Base-by-base conservation (phyloP, 2,113 vertebrate genomes). In the Mystacornis crossleyi region DNA sequence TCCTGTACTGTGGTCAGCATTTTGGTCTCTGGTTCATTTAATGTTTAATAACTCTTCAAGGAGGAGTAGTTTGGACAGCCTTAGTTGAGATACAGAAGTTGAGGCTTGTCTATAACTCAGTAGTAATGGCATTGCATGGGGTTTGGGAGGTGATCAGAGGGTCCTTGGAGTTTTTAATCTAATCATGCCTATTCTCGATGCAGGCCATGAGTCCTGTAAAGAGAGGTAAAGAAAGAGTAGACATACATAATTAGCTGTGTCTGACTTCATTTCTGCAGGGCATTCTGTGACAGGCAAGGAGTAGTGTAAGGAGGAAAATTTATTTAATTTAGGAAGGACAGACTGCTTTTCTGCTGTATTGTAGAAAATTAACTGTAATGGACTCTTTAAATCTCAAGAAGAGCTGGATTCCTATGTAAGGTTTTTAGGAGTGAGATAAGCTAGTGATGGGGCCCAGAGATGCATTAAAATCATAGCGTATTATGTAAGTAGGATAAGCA, bases 401-500 rank as follows among this genome's bases (percentile, higher is more conserved):
- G 38, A 38, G 4, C 8, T 58, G n/a, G 7, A 66, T 57, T 65
- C 36, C 42, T 62, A 0, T 50, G 13, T 82, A 65, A 54, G 6
- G 2, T 31, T 79, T 21, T 47, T 57, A 45, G 31, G 71, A 53
- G 50, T 79, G 4, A 79, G 29, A 36, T 12, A 66, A 55, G 3
- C 1, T 54, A 29, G 25, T 38, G 29, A 28, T 42, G 23, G 5
- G 13, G 4, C n/a, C 42, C 54, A 28, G 42, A 71, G 25, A 54
- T 50, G 7, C 2, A 2, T 45, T 73, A 74, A 82, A 92, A 58
- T 58, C 3, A 28, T 45, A 23, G 10, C 1, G 0, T 26, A 19
- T 54, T 67, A 33, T 3, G 0, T 19, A 91, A 83, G 61, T 26
- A 83, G 57, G 33, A 33, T 31, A 89, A 81, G 14, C 10, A 43